Base-by-base conservation (phyloP, 2,113 vertebrate species). In the Nettapus auritus region DNA sequence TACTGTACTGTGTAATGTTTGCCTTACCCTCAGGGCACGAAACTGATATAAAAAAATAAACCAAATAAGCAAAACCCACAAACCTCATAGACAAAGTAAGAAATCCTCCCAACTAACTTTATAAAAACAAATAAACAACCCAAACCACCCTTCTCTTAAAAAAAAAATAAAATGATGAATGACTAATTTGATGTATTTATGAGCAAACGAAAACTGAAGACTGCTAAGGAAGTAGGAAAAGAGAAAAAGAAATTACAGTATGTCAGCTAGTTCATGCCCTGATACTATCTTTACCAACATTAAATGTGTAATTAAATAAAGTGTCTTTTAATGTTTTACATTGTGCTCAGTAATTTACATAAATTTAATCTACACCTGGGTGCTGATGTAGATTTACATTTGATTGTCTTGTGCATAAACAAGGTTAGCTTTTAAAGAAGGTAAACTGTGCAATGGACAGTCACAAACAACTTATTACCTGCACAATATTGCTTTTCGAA, bases 351-450 rank as follows among this genome's bases (percentile, higher is more conserved):
- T 95, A 96, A 97, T 95, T 95, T 97, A 97, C 97, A 97, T 86
- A 89, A 97, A 95, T 95, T 94, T 90, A 82, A 89, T 96, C 97
- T 95, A 94, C 93, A 96, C 92, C 96, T 11, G 60, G 96, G 97
- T 94, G 92, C 74, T 88, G 97, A 97, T 97, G 97, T 89, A 97
- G 97, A 97, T 84, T 94, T 95, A 89, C 91, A 95, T 97, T 96
- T 98, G 98, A 98, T 98, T 98, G 98, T 98, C 98, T 98, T 98
- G 97, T 98, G 98, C 98, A 98, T 97, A 98, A 97, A 97, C 95
- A 97, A 97, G 96, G 94, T 97, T 96, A 97, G 95, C 96, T 97
- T 97, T 96, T 91, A 82, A 90, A 96, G 94, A 96, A 96, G 96
- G 95, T 96, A 95, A 98, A 98, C 96, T 98, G 97, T 97, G 98